Percentiles rank a stretch among this genome's conserved stretches.
Conservation (phyloP, 64 coral and sea anemone species). For the Cladopsammia gracilis region DNA sequence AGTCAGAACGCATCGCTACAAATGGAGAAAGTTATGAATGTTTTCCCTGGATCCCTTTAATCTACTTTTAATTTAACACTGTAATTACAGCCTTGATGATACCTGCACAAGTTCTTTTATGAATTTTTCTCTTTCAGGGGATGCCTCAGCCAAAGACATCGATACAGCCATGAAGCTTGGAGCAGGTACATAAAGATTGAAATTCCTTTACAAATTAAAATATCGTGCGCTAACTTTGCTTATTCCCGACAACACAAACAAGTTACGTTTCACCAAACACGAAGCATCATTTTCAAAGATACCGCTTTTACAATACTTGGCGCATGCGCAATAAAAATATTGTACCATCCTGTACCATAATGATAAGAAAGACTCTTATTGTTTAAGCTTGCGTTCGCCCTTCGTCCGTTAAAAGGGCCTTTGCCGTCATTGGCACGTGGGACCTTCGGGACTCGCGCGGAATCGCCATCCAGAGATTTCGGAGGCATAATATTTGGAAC, state of each 20-base stretch:
- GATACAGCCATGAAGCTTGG: conserved; percentile 98
- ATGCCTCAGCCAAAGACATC: conserved; percentile 93
- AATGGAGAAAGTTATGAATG: too few species aligned
- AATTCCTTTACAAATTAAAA: too few species aligned
- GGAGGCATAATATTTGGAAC: conserved; percentile 92
- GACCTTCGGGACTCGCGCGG: conserved; percentile 72
- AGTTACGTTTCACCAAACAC: too few species aligned
- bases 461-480: conserved; percentile 98
- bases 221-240: too few species aligned
- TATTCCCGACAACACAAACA: too few species aligned
- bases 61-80: too few species aligned
- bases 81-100: too few species aligned
- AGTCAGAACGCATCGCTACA: too few species aligned
- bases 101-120: not conserved
- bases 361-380: not conserved
- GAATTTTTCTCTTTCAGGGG: conserved; percentile 61
- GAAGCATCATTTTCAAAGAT: too few species aligned
- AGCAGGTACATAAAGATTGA: conserved; percentile 70
- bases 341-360: conserved; percentile 4
- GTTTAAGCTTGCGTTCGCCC: too few species aligned
- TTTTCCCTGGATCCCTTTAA: too few species aligned
- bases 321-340: not conserved
- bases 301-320: too few species aligned
- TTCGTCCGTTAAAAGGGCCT: conserved; percentile 64
- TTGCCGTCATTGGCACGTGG: conserved; percentile 80